These are phyloP conservation scores for Nothoprocta pentlandii DNA, from an alignment of 2,113 vertebrate genomes.

Conservation along the genomic window DNA sequence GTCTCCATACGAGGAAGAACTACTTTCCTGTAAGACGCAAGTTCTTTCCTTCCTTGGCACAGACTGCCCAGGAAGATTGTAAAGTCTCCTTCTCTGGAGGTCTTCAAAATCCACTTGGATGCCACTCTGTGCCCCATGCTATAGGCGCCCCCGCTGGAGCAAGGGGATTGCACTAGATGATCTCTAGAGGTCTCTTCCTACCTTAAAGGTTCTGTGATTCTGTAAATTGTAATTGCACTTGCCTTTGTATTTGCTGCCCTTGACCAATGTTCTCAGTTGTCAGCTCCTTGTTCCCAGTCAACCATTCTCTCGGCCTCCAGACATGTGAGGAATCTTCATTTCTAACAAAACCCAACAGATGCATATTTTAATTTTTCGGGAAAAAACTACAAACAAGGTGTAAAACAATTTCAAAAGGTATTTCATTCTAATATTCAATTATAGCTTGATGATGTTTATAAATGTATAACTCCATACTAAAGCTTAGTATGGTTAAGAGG, in stretches of 20 bases:
- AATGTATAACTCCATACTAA: slow-evolving; percentile 40
- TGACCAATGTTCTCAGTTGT: background rate
- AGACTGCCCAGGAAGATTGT: no score
- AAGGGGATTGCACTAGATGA: no score
- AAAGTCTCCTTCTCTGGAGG: no score
- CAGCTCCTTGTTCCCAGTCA: background rate
- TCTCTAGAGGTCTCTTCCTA: no score
- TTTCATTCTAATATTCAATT: slow-evolving; percentile 13
- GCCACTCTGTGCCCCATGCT: no score
- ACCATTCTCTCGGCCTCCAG: background rate
- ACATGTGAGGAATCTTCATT: fast-evolving
- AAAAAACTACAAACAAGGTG: background rate
- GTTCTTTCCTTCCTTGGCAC: no score
- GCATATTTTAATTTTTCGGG: background rate
- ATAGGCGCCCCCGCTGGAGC: no score
- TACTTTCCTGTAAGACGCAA: no score
- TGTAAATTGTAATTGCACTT: background rate
- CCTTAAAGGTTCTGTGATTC: no score
- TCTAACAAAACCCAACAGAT: background rate
- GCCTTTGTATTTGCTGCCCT: background rate
- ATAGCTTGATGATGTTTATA: slow-evolving; percentile 33
- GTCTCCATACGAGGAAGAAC: no score
- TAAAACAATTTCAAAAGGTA: background rate
- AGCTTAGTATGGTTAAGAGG: slow-evolving; percentile 2
- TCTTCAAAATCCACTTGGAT: no score